Evolutionary conservation across 2,888 invertebrate species (phyloP), one percentile per base, ranked within the genome.

Genomic region (Nymphalis polychloros): DNA sequence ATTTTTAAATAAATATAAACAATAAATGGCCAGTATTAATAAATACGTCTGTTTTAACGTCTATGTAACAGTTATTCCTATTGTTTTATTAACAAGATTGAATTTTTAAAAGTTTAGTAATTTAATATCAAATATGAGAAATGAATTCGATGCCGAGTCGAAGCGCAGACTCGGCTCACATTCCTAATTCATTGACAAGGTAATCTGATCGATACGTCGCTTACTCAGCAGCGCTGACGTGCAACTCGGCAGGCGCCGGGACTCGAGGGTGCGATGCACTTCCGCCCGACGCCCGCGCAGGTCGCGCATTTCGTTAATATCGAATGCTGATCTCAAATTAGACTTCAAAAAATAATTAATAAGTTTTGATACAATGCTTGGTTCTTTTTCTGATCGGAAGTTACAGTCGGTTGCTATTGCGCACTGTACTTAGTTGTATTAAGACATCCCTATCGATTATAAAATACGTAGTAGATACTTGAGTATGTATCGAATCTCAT

Each of bases 171-270:
- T 17, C 53, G 17, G 31, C 16, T 55, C 31, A n/a, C 53, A 55
- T 55, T 55, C 53, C 53, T 55, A 31, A 16, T 55, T 55, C 53
- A 55, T 55, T 55, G 53, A 55, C 31, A 55, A 17, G 53, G 53
- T 31, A 55, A 55, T 31, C 17, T 8, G 50, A 50, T 31, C 53
- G 53, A 5, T 17, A 6, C 52, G 53, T 27, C 17, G 27, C 53
- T 53, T 23, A 53, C 27, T 23, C 52, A 10, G 50, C 23, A 23
- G 16, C 23, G 23, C 41, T 16, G 23, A 10, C n/a, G 27, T n/a
- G 53, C 53, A 7, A 23, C 17, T 50, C 50, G 10, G 19, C 50
- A n/a, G 41, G 3, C 41, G 41, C 4, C 41, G 41, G 10, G 4
- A 13, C 41, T 41, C 41, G 41, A 41, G 41, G 53, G 53, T 55